phyloP scores from a whole-genome alignment of 2,888 invertebrate species.

The Diplazon laetatorius region DNA sequence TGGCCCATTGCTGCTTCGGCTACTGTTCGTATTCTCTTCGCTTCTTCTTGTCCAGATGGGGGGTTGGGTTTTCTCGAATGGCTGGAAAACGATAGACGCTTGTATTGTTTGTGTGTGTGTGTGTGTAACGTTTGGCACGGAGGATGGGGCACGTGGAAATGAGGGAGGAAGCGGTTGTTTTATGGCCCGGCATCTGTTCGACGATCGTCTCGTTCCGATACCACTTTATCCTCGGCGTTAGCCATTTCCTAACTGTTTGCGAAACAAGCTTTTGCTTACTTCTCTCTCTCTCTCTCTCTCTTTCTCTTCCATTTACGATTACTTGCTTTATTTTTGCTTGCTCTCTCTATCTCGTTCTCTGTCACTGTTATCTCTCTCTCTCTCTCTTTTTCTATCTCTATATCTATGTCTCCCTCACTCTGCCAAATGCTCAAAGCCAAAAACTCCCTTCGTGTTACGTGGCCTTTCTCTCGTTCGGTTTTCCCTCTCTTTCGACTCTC shows the following conservation, averaged over 20 bases:
- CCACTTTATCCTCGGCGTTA: conserved; percentile 82
- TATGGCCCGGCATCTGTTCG: conserved; percentile 82
- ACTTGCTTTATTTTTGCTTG: conserved; percentile 28
- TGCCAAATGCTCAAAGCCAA: conserved; percentile 60
- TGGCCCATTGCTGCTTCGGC: conserved; percentile 75
- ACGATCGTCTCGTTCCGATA: conserved; percentile 83
- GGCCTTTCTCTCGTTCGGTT: conserved; percentile 45
- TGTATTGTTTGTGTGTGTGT: too few species aligned
- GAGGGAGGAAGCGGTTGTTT: conserved; percentile 79
- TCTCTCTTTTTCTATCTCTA: conserved; percentile 24
- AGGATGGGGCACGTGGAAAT: conserved; percentile 68
- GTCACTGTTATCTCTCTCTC: conserved; percentile 17
- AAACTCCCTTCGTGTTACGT: conserved; percentile 48
- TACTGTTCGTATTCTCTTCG: conserved; percentile 61
- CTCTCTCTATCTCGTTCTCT: conserved; percentile 31
- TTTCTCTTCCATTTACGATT: conserved; percentile 57
- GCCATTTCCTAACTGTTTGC: conserved; percentile 82
- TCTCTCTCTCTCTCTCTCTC: conserved; percentile 57
- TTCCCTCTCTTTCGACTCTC: conserved; percentile 33
- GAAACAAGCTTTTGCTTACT: conserved; percentile 77
- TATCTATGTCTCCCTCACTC: conserved; percentile 14
- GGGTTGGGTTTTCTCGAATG: conserved; percentile 54
- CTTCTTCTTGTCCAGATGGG: conserved; percentile 53
- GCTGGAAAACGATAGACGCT: conserved; percentile 53
- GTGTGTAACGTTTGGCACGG: conserved; percentile 26